Conservation (phyloP, 2,888 invertebrate genomes). For the Tuberolachnus salignus region DNA sequence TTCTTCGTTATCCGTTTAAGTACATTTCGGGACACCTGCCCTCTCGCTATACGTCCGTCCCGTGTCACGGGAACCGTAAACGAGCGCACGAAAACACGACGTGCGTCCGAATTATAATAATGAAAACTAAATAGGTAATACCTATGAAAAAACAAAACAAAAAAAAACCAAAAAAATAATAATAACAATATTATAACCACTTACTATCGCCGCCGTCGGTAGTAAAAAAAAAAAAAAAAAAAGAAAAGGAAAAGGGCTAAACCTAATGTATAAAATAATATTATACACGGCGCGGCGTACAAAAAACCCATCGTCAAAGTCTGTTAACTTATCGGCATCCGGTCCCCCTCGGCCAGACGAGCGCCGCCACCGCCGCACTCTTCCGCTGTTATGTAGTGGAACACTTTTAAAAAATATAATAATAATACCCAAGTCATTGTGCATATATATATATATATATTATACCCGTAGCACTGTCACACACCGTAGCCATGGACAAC, state of each 20-base stretch:
- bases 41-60: constrained; percentile 35
- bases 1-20: constrained; percentile 14
- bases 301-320: constrained; percentile 30
- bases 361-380: constrained; percentile 40
- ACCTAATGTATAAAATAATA: no score
- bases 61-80: constrained; percentile 28
- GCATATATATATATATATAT: no score
- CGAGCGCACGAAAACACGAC: neutral
- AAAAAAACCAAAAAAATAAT: neutral
- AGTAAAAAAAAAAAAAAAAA: no score
- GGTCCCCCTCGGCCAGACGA: constrained; percentile 12
- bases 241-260: no score
- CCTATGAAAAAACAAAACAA: no score
- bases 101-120: no score
- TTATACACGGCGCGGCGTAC: neutral
- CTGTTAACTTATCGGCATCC: constrained; percentile 33
- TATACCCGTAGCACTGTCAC: constrained; percentile 5
- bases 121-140: no score
- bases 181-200: constrained; percentile 13
- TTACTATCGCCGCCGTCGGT: neutral
- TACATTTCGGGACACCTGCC: constrained; percentile 23
- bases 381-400: no score
- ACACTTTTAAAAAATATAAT: no score
- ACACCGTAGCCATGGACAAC: constrained; percentile 25
- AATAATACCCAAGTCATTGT: no score